These are phyloP conservation scores for Atrichornis clamosus DNA, from an alignment of 2,113 vertebrate genomes.

Conservation along the genomic window DNA sequence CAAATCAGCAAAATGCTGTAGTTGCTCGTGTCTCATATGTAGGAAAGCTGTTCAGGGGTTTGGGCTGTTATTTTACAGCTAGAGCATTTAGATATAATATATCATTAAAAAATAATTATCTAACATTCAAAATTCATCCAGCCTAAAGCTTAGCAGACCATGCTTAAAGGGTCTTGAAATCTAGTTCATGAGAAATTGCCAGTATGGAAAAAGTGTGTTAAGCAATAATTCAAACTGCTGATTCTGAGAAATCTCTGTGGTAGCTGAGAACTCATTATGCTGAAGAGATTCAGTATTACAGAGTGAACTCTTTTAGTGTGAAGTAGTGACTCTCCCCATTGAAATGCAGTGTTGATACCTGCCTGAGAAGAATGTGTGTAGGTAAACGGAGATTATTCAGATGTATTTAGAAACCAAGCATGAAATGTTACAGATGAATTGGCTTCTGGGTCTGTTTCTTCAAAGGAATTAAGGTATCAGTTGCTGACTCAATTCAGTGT, in stretches of 20 bases:
- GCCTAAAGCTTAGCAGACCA: neutral
- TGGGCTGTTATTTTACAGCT: neutral
- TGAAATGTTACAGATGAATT: neutral
- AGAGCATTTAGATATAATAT: neutral
- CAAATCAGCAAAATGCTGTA: neutral
- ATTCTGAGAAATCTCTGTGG: neutral
- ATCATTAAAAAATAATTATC: neutral
- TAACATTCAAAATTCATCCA: neutral
- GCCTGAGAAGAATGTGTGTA: neutral
- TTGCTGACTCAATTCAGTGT: neutral
- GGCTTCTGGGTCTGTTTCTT: neutral
- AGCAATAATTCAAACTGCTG: constrained; percentile 8
- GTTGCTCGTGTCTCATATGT: neutral
- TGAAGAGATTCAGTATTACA: neutral
- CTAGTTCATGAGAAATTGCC: neutral
- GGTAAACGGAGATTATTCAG: neutral
- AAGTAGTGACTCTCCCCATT: neutral
- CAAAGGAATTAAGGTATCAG: constrained; percentile 24
- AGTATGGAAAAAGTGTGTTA: neutral
- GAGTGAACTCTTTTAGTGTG: neutral
- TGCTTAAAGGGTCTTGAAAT: neutral
- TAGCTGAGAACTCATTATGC: neutral
- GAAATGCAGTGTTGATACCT: neutral
- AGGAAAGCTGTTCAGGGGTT: neutral
- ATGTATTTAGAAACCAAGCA: neutral